A percentile compares a stretch with the other conserved stretches of the same genome.
Evolutionary conservation across 1,140 invertebrate species (phyloP).

Genomic region (Listronotus oregonensis): DNA sequence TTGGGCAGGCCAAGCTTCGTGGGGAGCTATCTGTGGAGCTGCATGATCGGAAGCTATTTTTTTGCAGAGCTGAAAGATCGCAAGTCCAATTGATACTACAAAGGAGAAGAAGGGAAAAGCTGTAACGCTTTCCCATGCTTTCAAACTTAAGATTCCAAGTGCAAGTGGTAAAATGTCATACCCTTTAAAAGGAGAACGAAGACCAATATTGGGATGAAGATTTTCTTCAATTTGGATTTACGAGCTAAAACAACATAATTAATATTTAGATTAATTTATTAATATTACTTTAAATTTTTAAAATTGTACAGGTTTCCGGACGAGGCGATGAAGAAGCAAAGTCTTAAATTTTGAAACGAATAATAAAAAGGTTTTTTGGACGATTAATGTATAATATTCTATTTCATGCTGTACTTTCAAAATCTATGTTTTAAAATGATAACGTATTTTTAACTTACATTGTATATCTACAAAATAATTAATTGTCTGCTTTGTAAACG

Average conservation of each 20-base stretch:
- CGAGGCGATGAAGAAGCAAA: too few species aligned
- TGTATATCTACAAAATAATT: too few species aligned
- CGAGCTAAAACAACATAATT: conserved; percentile 63
- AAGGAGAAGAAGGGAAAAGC: conserved; percentile 87
- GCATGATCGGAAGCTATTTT: conserved; percentile 79
- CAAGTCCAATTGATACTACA: conserved; percentile 79
- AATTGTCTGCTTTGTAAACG: too few species aligned
- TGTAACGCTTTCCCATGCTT: conserved; percentile 86
- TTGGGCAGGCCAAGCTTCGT: conserved; percentile 74
- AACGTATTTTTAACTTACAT: too few species aligned
- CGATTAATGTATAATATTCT: too few species aligned
- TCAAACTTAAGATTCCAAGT: conserved; percentile 80
- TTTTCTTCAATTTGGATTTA: conserved; percentile 82
- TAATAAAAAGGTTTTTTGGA: too few species aligned
- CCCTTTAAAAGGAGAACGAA: conserved; percentile 84
- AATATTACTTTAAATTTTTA: too few species aligned
- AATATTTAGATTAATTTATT: too few species aligned
- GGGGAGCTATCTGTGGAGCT: conserved; percentile 70
- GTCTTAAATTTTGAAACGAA: too few species aligned
- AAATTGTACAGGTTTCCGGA: too few species aligned
- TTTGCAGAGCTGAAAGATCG: conserved; percentile 85
- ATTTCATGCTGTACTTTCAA: too few species aligned
- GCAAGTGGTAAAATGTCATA: conserved; percentile 81
- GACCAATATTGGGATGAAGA: conserved; percentile 80
- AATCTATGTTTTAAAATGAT: too few species aligned